phyloP scores from a whole-genome alignment of 2,888 invertebrate genomes.

The Sinopyrophorus schimmeli region DNA sequence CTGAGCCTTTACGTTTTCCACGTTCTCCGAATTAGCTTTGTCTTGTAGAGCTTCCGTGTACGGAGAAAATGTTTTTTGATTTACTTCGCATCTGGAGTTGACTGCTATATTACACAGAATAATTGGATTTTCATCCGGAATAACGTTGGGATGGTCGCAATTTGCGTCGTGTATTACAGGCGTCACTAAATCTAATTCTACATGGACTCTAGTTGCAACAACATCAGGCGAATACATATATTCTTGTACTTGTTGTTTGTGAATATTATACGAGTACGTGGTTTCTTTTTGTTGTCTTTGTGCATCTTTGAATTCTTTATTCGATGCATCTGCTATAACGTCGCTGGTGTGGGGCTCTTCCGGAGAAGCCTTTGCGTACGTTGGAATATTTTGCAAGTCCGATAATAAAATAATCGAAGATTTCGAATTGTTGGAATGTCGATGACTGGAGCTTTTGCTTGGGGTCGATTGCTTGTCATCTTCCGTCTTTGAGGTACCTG shows the following conservation, averaged over 20 bases:
- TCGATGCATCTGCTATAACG: not conserved
- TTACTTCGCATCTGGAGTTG: slow-evolving; percentile 32
- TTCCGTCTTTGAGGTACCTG: slow-evolving; percentile 67
- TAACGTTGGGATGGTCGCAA: slow-evolving; percentile 18
- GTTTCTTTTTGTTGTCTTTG: slow-evolving; percentile 31
- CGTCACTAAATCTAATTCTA: slow-evolving; percentile 59
- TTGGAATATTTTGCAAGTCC: slow-evolving; percentile 32
- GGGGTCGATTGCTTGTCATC: slow-evolving; percentile 65
- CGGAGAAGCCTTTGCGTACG: slow-evolving; percentile 15
- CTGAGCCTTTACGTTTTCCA: slow-evolving; percentile 12
- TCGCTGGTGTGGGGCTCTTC: slow-evolving; percentile 14
- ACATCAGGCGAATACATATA: slow-evolving; percentile 52
- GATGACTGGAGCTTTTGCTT: slow-evolving; percentile 43
- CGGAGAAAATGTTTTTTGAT: slow-evolving; percentile 20
- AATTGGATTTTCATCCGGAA: slow-evolving; percentile 39
- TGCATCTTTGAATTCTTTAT: slow-evolving; percentile 15
- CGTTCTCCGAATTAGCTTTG: slow-evolving; percentile 11
- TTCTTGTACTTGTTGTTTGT: slow-evolving; percentile 33
- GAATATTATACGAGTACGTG: slow-evolving; percentile 36
- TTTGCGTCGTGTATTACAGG: slow-evolving; percentile 40
- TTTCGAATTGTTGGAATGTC: slow-evolving; percentile 29
- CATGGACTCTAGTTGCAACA: slow-evolving; percentile 59
- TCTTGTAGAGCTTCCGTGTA: slow-evolving; percentile 30
- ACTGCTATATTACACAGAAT: slow-evolving; percentile 49
- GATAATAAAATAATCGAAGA: slow-evolving; percentile 32